Evolutionary conservation across 2,888 invertebrate species (phyloP), one percentile per base, ranked within the genome.

Genomic region (Monoplex corrugatus): DNA sequence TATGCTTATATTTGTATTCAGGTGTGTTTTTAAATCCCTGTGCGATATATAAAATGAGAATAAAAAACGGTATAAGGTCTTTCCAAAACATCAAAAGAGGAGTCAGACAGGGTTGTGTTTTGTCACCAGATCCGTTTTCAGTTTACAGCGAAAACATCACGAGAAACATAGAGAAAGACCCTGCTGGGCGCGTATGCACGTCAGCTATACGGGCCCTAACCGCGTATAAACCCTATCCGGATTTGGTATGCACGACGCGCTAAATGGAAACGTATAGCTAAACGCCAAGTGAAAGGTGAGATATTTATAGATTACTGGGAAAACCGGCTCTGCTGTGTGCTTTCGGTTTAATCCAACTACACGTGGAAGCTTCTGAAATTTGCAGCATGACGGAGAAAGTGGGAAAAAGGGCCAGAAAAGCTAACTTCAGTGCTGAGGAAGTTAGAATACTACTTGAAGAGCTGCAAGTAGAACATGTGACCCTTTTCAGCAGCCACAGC

Each of bases 371-470:
- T 83, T 83, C 83, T 83, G 85, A 86, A 86, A 86, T 86, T 63
- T 86, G 57, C 57, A 86, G 68, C 35, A 86, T 63, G 85, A 86
- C 84, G 50, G 84, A 86, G 68, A 86, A 86, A 86, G 85, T 68
- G 63, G 68, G 68, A 63, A 86, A 86, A 68, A 85, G 63, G 85
- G 85, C 68, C 85, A 57, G 85, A 86, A 86, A 86, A 86, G 57
- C 85, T 86, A 86, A 86, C 85, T 86, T 86, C 85, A 86, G 63
- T 86, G 85, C 85, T 68, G 85, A 86, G 57, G 85, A 86, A 86
- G 85, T 86, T 86, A 57, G 57, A 86, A 86, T 86, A 40, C 68
- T 86, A 63, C 63, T 84, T 45, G 84, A 84, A 50, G 84, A 84
- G 57, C 84, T 84, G 50, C 84, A 84, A 84, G 84, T 84, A 50